A percentile compares a stretch with the other conserved stretches of the same genome.
Conservation (phyloP, 92 coral and sea anemone species). For the Phenganax marumi region DNA sequence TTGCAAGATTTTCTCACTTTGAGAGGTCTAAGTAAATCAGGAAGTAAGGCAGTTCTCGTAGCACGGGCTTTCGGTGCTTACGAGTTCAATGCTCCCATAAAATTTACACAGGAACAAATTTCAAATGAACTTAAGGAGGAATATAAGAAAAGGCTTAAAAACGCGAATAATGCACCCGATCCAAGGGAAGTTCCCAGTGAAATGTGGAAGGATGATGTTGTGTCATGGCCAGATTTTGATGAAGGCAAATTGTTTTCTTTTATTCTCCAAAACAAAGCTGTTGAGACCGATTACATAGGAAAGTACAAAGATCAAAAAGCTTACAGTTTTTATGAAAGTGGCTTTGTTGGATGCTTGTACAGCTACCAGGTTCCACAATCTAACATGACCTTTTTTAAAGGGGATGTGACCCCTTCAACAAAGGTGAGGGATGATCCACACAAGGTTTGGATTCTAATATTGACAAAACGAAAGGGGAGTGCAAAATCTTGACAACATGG, state of each 20-base stretch:
- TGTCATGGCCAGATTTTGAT: neutral
- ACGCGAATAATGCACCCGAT: neutral
- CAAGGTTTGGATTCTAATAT: neutral
- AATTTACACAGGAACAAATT: conserved; percentile 3
- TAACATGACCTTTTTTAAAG: neutral
- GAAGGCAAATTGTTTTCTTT: neutral
- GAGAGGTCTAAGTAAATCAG: neutral
- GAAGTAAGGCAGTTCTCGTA: neutral
- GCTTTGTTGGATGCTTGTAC: conserved; percentile 38
- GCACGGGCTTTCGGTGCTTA: neutral
- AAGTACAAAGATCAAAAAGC: conserved; percentile 32
- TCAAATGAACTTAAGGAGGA: neutral
- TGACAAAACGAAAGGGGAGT: neutral
- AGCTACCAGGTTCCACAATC: neutral
- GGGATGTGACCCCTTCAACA: neutral
- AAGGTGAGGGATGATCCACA: neutral
- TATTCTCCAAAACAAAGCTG: neutral
- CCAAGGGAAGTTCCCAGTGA: neutral
- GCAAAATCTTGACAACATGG: neutral
- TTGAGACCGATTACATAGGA: conserved; percentile 41
- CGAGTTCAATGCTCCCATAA: neutral
- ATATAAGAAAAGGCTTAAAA: neutral
- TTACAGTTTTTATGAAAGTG: conserved; percentile 14
- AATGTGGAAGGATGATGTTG: neutral
- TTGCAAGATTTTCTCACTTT: neutral